A percentile compares a stretch with the other conserved stretches of the same genome.
Evolutionary conservation across 1,140 invertebrate species (phyloP).

Genomic region (honey bee (Apis mellifera)): Amel_HAv3.1 CM009936.2:11346501-11347000

Average conservation of each 20-base stretch:
- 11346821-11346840: constrained; percentile 52
- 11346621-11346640: not conserved
- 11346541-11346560: constrained; percentile 19
- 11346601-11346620: constrained; percentile 30
- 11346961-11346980: not conserved
- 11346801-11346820: constrained; percentile 63
- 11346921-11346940: not conserved
- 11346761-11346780: constrained; percentile 63
- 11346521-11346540: not conserved
- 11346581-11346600: constrained; percentile 30
- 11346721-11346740: constrained; percentile 43
- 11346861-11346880: constrained; percentile 18
- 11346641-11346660: constrained; percentile 56
- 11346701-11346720: constrained; percentile 41
- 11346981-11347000: not conserved
- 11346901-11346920: not conserved
- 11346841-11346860: constrained; percentile 27
- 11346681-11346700: constrained; percentile 29
- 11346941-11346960: not conserved
- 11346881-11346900: constrained; percentile 18
- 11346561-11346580: not conserved
- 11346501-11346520: not conserved
- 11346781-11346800: constrained; percentile 58
- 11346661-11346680: constrained; percentile 56
- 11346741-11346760: constrained; percentile 44